A percentile compares a stretch with the other conserved stretches of the same genome.
phyloP scores from a whole-genome alignment of 2,888 invertebrate species.

The Neocrepidodera transversa region DNA sequence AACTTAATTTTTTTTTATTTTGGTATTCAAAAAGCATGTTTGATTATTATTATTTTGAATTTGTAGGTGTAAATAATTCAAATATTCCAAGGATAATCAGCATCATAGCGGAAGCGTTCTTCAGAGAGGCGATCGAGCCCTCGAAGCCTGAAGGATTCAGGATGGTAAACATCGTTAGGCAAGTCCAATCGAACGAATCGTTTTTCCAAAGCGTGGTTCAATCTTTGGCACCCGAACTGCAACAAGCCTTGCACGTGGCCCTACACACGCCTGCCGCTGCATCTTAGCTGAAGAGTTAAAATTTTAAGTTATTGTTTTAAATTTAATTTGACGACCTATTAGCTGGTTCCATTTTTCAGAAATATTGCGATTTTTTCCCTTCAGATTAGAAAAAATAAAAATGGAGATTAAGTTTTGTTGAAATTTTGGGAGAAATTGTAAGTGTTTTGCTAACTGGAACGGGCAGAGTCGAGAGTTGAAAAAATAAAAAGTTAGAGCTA shows the following conservation, averaged over 20 bases:
- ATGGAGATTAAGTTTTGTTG: too few relatives aligned
- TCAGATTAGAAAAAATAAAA: not conserved
- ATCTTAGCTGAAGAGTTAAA: slow-evolving; percentile 35
- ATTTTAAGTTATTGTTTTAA: slow-evolving; percentile 36
- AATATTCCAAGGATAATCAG: slow-evolving; percentile 89
- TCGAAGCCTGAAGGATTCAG: slow-evolving; percentile 78
- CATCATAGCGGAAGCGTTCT: slow-evolving; percentile 90
- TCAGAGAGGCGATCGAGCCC: slow-evolving; percentile 79
- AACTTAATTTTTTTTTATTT: too few relatives aligned
- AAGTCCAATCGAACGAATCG: slow-evolving; percentile 75
- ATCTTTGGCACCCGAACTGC: slow-evolving; percentile 79
- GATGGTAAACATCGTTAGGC: slow-evolving; percentile 84
- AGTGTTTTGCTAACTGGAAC: slow-evolving; percentile 4
- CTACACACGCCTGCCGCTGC: slow-evolving; percentile 58
- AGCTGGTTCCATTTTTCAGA: slow-evolving; percentile 3
- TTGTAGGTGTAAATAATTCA: slow-evolving; percentile 78
- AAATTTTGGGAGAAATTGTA: slow-evolving; percentile 2
- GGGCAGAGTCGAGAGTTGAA: slow-evolving; percentile 33
- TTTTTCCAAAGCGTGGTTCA: slow-evolving; percentile 60
- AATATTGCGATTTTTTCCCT: slow-evolving; percentile 7
- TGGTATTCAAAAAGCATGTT: too few relatives aligned
- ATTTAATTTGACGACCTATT: slow-evolving; percentile 21
- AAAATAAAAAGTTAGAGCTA: slow-evolving; percentile 32
- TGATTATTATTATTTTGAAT: too few relatives aligned
- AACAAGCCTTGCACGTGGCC: slow-evolving; percentile 82